phyloP scores from a whole-genome alignment of 1,140 invertebrate species.

The Bombus ignitus region DNA sequence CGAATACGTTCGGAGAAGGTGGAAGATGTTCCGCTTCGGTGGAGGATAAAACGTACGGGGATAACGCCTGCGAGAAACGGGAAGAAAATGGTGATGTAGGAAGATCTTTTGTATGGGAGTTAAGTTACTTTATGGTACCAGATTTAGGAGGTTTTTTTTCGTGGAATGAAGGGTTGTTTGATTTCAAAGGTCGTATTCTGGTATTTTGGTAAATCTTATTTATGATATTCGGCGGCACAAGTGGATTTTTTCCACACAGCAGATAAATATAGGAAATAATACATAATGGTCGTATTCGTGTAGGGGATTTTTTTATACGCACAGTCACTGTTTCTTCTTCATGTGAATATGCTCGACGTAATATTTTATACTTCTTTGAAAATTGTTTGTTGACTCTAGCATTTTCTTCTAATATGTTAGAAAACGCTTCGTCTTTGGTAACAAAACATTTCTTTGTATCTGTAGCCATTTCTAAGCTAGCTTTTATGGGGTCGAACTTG shows the following conservation, averaged over 20 bases:
- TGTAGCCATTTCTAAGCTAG: no score
- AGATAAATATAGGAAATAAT: background rate
- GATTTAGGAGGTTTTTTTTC: background rate
- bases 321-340: no score
- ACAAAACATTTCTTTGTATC: no score
- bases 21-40: background rate
- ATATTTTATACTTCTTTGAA: no score
- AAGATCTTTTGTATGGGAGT: background rate
- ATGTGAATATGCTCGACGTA: no score
- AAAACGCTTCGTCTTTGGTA: no score
- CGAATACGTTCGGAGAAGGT: background rate
- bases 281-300: background rate
- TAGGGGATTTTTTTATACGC: no score
- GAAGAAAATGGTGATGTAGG: background rate
- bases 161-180: background rate
- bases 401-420: no score
- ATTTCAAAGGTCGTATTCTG: background rate
- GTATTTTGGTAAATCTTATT: background rate
- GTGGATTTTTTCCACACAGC: background rate
- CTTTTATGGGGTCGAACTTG: no score
- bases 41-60: conserved; percentile 1
- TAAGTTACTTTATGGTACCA: background rate
- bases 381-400: no score
- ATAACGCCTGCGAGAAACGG: background rate
- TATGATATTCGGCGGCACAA: background rate